These are phyloP conservation scores for Drosophila nikananu DNA, from an alignment of 1,140 invertebrate genomes.

Conservation along the genomic window DNA sequence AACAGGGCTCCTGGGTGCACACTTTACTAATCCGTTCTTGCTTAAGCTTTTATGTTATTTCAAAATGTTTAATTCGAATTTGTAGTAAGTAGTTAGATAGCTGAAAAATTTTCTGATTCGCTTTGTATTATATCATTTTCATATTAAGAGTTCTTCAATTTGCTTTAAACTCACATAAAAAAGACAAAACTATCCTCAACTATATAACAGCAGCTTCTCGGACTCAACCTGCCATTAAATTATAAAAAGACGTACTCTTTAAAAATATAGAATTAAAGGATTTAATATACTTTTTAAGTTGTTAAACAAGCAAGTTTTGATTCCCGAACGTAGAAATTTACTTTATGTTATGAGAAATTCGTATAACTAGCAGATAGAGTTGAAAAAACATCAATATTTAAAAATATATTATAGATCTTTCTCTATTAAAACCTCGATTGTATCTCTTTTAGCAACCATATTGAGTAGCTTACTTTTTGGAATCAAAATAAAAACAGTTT, in stretches of 20 bases:
- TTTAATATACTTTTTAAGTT: background rate
- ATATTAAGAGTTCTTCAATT: background rate
- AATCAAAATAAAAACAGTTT: too few relatives aligned
- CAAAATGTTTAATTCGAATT: too few relatives aligned
- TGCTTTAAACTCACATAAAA: too few relatives aligned
- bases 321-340: background rate
- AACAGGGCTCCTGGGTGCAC: background rate
- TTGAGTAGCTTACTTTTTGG: background rate
- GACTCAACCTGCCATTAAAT: background rate
- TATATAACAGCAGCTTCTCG: background rate
- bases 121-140: background rate
- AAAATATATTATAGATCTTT: background rate
- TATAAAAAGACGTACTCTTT: background rate
- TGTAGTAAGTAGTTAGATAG: too few relatives aligned
- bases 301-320: too few relatives aligned
- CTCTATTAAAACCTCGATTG: background rate
- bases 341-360: background rate
- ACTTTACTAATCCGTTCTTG: too few relatives aligned
- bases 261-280: background rate
- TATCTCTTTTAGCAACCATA: background rate
- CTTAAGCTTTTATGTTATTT: too few relatives aligned
- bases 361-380: background rate
- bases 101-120: background rate
- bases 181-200: background rate
- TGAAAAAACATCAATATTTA: background rate